Evolutionary conservation across 2,888 invertebrate genomes (phyloP), one percentile per base, ranked within the genome.

Genomic region (Corythucha ciliata): DNA sequence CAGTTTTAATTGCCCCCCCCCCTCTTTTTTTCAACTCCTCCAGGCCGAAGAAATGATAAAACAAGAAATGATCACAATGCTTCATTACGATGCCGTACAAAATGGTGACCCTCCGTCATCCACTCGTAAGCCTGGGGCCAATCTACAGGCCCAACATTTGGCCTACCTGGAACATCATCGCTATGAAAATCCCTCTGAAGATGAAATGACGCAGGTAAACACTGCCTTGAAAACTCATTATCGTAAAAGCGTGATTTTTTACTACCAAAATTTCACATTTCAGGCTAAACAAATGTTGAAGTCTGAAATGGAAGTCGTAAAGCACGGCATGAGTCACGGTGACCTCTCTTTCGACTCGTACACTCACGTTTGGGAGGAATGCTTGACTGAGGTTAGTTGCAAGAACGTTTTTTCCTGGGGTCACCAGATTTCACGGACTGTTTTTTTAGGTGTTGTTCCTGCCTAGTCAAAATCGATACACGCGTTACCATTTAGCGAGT

Each of bases 351-450:
- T 88, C 40, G 94, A 96, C 59, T 84, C 89, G 0, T 94, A 92
- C 66, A 82, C 83, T 8, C 91, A 93, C 71, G 93, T 94, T 34
- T 97, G 96, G 96, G 90, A 93, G 66, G 94, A 97, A 70, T 96
- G 96, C 69, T 74, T 93, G 44, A 81, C 86, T 1, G 91, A 93
- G 75, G 88, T 87, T 57, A 53, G 52, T 50, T 33, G n/a, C n/a
- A n/a, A n/a, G n/a, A 36, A 14, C 14, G 14, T 12, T 12, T 10
- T 7, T 10, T 29, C n/a, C 10, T 12, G 29, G 10, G n/a, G 29
- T 29, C 29, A 10, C n/a, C 29, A 29, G 29, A 14, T 36, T 36
- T 36, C 8, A 10, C 10, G 10, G 7, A 14, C 37, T 8, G 8
- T 8, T 6, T n/a, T 62, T 64, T 21, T 69, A 86, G 77, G 81